Conservation (phyloP, 2,797 vertebrate species). For the Sebastes hopkinsi region DNA sequence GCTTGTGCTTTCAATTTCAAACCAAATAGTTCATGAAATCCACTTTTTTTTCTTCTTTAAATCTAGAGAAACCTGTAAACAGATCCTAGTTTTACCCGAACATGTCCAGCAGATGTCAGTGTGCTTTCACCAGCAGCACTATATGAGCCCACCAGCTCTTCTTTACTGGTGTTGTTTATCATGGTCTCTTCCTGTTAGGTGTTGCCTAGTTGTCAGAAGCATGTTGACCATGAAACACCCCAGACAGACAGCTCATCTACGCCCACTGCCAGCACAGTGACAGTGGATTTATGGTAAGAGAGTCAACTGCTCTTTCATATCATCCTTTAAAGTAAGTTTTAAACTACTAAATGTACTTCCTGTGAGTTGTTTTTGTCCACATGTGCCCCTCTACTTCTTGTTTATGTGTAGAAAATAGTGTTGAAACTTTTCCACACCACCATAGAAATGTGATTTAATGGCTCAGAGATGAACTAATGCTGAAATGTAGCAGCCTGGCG, state of each 20-base stretch:
- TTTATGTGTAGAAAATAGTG: background rate
- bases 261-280: slow-evolving; percentile 25
- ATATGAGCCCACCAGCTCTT: background rate
- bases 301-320: background rate
- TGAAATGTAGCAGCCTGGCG: background rate
- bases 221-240: slow-evolving; percentile 50
- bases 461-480: background rate
- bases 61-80: background rate
- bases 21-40: background rate
- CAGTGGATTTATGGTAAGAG: slow-evolving; percentile 55
- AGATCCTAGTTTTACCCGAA: background rate
- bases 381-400: background rate
- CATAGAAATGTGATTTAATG: background rate
- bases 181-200: slow-evolving; percentile 69
- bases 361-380: background rate
- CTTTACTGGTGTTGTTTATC: slow-evolving; percentile 37
- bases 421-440: background rate
- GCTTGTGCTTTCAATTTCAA: background rate
- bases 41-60: background rate
- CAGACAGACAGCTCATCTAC: background rate
- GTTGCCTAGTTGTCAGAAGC: slow-evolving; percentile 71
- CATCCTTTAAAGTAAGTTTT: background rate
- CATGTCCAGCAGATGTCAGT: slow-evolving; percentile 65
- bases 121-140: background rate
- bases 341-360: background rate